Base-by-base conservation (phyloP, 2,797 vertebrate genomes). In the Sardinella longiceps region DNA sequence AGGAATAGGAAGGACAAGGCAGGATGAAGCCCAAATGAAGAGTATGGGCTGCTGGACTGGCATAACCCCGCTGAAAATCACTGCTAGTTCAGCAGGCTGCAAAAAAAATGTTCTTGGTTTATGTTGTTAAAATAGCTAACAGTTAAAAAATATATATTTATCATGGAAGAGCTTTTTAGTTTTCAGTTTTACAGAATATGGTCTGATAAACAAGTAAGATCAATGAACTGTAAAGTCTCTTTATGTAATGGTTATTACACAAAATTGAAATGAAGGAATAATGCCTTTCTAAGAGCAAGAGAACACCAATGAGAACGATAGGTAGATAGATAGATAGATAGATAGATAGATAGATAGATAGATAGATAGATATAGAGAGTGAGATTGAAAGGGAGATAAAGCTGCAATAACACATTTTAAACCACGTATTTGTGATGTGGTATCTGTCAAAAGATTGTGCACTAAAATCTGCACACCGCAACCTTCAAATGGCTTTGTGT, bases 1-100 rank as follows among this genome's bases (percentile, higher is more conserved):
- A 91, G 92, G 92, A 90, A 93, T 86, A 91, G 89, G 91, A 89
- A 85, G 91, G 91, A 90, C 88, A 87, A 58, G 87, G 89, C 89
- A 85, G 90, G 88, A 89, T 88, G 89, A 92, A 89, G 89, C 91
- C 91, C 90, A 90, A 88, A 90, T 88, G 90, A 90, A 89, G 89
- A 90, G 90, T 90, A 87, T 88, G 7, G 11, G 12, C 46, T 43
- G 43, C 84, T 92, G 91, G 90, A 1, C 4, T 25, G 1, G 23
- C 7, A 1, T 90, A 20, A 18, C 14, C 0, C 20, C 1, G 37
- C 14, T 20, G 18, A 37, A 43, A 39, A 10, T n/a, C 15, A 39
- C 15, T 77, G 18, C 39, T 23, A 23, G 33, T 39, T 77, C 66
- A 37, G 66, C 5, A 2, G 33, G 66, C 18, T 70, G 70, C 37